Percentiles rank a stretch among this genome's conserved stretches.
Conservation (phyloP, 2,113 vertebrate species). For the Pelecanus crispus region DNA sequence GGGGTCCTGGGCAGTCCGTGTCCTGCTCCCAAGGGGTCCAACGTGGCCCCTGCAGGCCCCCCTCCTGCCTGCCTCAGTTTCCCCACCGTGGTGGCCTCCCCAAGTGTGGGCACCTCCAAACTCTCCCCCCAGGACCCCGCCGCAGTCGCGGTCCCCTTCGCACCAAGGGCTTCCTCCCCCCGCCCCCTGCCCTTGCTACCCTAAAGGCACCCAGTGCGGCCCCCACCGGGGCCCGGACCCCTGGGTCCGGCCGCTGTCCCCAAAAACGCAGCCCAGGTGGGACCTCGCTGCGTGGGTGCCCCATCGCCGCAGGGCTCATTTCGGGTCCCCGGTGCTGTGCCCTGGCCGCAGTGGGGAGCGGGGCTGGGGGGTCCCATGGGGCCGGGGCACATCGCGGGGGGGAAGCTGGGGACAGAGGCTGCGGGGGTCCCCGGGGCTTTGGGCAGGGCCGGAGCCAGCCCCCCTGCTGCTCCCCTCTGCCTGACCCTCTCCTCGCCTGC, state of each 20-base stretch:
- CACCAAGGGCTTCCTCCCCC: background rate
- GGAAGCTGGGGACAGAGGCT: background rate
- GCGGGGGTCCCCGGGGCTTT: background rate
- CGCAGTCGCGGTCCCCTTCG: background rate
- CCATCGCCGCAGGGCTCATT: background rate
- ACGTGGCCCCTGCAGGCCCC: background rate
- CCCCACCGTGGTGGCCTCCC: background rate
- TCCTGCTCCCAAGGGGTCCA: too few relatives aligned
- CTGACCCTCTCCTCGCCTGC: background rate
- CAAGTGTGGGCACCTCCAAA: background rate
- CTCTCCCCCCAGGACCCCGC: background rate
- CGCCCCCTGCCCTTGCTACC: background rate
- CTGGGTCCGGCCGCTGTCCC: background rate
- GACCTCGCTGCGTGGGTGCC: background rate
- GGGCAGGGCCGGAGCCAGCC: background rate
- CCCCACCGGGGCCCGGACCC: background rate
- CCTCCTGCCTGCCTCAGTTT: background rate
- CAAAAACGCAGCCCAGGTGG: background rate
- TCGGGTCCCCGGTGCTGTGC: too few relatives aligned
- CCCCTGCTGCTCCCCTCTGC: background rate
- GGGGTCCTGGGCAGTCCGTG: background rate
- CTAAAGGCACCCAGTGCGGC: too few relatives aligned
- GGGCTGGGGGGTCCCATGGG: background rate
- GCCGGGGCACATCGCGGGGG: background rate
- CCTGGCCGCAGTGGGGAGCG: too few relatives aligned